Evolutionary conservation across 2,113 vertebrate species (phyloP).

Genomic region (Climacteris rufus): DNA sequence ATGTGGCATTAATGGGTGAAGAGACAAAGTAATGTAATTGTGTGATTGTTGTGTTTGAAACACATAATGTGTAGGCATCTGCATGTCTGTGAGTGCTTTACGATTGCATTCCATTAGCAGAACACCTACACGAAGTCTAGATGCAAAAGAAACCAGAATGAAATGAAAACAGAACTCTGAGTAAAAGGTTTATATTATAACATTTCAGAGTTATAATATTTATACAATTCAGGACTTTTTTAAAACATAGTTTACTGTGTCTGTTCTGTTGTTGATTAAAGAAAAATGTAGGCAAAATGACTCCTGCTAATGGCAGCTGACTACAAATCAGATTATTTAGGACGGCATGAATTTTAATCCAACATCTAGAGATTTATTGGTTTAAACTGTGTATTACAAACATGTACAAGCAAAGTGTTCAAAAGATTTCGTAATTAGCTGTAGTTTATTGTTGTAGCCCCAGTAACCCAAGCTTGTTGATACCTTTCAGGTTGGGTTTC

Average conservation of each 20-base stretch:
- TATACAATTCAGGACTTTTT: not conserved
- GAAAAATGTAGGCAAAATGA: not conserved
- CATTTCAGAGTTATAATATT: not conserved
- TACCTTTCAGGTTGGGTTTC: not conserved
- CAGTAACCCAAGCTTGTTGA: not conserved
- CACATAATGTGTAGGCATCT: not conserved
- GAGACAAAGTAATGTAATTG: not conserved
- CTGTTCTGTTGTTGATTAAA: not conserved
- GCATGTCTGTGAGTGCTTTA: not conserved
- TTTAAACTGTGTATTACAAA: not conserved
- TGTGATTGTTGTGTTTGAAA: not conserved
- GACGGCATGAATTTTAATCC: conserved; percentile 1
- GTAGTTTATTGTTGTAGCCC: not conserved
- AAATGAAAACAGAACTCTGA: not conserved
- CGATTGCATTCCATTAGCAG: not conserved
- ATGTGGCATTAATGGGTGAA: not conserved
- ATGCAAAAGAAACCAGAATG: not conserved
- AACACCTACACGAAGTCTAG: not conserved
- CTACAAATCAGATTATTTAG: not conserved
- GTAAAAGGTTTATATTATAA: not conserved
- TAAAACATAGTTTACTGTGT: not conserved
- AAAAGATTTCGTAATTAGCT: not conserved
- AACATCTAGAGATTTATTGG: not conserved
- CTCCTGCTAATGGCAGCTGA: not conserved
- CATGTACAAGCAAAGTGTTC: not conserved